These are phyloP conservation scores for Campoplex capitator DNA, from an alignment of 2,888 invertebrate genomes.

Conservation along the genomic window DNA sequence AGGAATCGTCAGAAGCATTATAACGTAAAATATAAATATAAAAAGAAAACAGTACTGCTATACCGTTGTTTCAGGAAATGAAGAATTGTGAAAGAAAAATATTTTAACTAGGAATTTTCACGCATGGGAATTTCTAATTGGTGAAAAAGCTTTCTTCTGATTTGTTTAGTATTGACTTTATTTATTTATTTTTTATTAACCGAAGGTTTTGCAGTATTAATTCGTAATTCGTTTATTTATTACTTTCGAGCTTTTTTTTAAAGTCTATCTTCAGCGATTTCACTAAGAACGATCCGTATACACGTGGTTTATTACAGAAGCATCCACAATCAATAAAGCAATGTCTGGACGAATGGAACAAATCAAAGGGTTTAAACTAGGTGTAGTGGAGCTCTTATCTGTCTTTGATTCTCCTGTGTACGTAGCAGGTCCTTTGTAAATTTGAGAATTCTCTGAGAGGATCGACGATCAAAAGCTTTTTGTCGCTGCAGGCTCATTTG, in stretches of 20 bases:
- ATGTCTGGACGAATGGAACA: neutral
- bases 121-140: too few relatives aligned
- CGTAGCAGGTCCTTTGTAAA: constrained; percentile 37
- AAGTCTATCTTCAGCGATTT: neutral
- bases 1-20: too few relatives aligned
- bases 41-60: too few relatives aligned
- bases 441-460: constrained; percentile 30
- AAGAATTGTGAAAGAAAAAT: too few relatives aligned
- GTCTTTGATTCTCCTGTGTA: neutral
- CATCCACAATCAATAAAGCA: neutral
- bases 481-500: neutral
- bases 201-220: neutral
- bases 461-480: constrained; percentile 11
- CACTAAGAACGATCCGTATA: neutral
- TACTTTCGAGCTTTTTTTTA: neutral
- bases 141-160: too few relatives aligned
- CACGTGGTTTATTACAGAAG: neutral
- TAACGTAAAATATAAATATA: too few relatives aligned
- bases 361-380: neutral
- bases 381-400: neutral
- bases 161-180: too few relatives aligned
- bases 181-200: too few relatives aligned
- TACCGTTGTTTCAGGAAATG: too few relatives aligned
- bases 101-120: too few relatives aligned
- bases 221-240: neutral